These are phyloP conservation scores for Amblyjoppa proteus DNA, from an alignment of 2,888 invertebrate genomes.

Conservation along the genomic window DNA sequence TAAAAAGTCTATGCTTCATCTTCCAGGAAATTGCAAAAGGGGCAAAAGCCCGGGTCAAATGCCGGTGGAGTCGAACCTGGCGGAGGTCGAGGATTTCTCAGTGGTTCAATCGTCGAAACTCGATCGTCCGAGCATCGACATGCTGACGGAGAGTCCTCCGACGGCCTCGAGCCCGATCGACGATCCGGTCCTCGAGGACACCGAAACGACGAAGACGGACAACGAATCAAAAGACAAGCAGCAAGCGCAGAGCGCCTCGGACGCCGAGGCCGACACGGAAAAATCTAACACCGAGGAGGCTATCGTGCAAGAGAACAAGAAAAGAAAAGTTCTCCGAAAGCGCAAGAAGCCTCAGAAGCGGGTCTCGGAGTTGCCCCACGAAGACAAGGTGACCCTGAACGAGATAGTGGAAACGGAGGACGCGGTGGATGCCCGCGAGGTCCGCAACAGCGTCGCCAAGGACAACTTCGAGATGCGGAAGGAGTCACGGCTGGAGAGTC, in stretches of 20 bases:
- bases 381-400: slow-evolving; percentile 72
- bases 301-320: slow-evolving; percentile 86
- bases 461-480: slow-evolving; percentile 70
- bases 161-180: slow-evolving; percentile 62
- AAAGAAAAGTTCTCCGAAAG: slow-evolving; percentile 88
- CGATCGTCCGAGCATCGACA: slow-evolving; percentile 71
- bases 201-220: slow-evolving; percentile 53
- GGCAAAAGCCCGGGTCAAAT: slow-evolving; percentile 86
- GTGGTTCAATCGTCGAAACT: slow-evolving; percentile 78
- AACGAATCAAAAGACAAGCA: slow-evolving; percentile 58
- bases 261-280: slow-evolving; percentile 85
- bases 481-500: slow-evolving; percentile 65
- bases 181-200: slow-evolving; percentile 59
- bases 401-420: slow-evolving; percentile 74
- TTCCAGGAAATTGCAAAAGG: slow-evolving; percentile 85
- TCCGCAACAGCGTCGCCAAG: slow-evolving; percentile 70
- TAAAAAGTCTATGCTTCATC: background rate
- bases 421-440: slow-evolving; percentile 72
- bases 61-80: slow-evolving; percentile 84
- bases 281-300: slow-evolving; percentile 86
- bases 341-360: slow-evolving; percentile 87
- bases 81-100: slow-evolving; percentile 83
- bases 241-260: slow-evolving; percentile 79
- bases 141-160: slow-evolving; percentile 64
- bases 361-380: slow-evolving; percentile 65